Base-by-base conservation (phyloP, 2,888 invertebrate species). In the Trichopoda pennipes region DNA sequence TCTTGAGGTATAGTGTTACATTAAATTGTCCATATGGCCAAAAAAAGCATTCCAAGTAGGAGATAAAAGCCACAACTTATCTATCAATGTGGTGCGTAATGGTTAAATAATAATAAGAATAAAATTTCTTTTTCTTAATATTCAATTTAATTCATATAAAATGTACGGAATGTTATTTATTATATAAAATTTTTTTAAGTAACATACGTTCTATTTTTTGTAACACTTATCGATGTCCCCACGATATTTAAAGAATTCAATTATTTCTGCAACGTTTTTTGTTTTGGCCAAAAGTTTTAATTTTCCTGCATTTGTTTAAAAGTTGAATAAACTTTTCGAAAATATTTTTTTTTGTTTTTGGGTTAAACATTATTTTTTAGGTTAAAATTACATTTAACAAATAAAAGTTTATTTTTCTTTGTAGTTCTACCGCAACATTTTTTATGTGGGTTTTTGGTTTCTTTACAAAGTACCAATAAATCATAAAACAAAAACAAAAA, bases 21-120 rank as follows among this genome's bases (percentile, higher is more conserved):
- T 87, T 89, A 88, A 85, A 88, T 86, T 77, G 83, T 84, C 88
- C 89, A 89, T 85, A 88, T 89, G 88, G 84, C 86, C 49, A 76
- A 51, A 21, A 9, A 28, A 23, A 28, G 8, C 3, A 28, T 28
- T 1, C 8, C 4, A 28, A 7, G 32, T 38, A 14, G 32, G 17
- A 66, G 19, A 49, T 38, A 42, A 8, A 58, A 19, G 17, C 47
- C 14, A 49, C 3, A 66, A 75, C 49, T 74, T 19, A 10, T 49
- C 32, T 42, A 35, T 55, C 38, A 70, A 49, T 64, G 23, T 28
- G 32, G 28, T 80, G 58, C 61, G 56, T 58, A 42, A 42, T 66
- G 38, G 16, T 6, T 47, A 19, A 21, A 28, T 14, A 55, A 44
- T 32, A 38, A 32, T 63, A 55, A 35, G 17, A 49, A 19, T 0